Evolutionary conservation across 2,113 vertebrate species (phyloP).

Genomic region (Myrmecophaga tridactyla): DNA sequence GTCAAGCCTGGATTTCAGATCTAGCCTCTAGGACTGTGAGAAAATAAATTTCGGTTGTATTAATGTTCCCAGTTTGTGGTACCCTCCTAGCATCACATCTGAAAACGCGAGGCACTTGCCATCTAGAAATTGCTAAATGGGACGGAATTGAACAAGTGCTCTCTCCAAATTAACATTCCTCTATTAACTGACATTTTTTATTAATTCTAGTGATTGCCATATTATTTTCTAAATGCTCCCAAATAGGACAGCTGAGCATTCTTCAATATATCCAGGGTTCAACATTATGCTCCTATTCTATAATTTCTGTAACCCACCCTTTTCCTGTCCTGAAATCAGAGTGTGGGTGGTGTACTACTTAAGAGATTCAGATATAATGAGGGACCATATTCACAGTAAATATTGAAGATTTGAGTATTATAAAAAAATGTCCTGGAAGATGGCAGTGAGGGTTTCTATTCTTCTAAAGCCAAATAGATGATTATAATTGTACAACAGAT

Average conservation of each 20-base stretch:
- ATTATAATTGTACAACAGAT: background rate
- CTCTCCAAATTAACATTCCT: background rate
- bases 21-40: too few relatives aligned
- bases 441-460: background rate
- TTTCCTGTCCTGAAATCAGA: background rate
- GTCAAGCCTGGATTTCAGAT: too few relatives aligned
- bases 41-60: too few relatives aligned
- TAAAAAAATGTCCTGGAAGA: background rate
- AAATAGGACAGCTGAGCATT: background rate
- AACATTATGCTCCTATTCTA: background rate
- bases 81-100: background rate
- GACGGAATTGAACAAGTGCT: background rate
- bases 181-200: background rate
- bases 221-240: conserved; percentile 3
- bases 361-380: background rate
- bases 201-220: background rate
- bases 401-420: background rate
- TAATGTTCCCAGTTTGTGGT: too few relatives aligned
- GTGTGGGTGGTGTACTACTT: background rate
- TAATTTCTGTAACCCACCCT: background rate
- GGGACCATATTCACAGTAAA: background rate
- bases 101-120: background rate
- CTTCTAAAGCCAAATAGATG: background rate
- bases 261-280: background rate
- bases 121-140: background rate